Percentiles rank a stretch among this genome's conserved stretches.
These are phyloP conservation scores for Urechis unicinctus DNA, from an alignment of 2,888 invertebrate species.

Conservation along the genomic window DNA sequence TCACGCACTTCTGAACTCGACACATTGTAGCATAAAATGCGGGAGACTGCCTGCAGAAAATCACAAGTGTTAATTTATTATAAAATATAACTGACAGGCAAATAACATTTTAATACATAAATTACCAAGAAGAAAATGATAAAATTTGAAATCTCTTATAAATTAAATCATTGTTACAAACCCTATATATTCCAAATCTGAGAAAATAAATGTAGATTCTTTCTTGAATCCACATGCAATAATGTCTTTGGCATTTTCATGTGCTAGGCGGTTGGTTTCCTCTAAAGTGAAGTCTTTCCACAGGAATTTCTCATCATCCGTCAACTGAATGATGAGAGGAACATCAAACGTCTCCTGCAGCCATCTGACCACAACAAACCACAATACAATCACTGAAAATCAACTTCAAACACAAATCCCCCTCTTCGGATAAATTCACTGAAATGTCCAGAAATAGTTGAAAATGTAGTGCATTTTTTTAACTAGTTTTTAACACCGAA, in stretches of 20 bases:
- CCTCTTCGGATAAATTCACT: no score
- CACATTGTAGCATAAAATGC: constrained; percentile 91
- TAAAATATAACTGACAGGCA: neutral
- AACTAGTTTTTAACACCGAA: no score
- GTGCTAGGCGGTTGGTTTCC: constrained; percentile 73
- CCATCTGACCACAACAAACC: constrained; percentile 61
- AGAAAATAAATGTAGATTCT: constrained; percentile 94
- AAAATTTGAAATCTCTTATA: no score
- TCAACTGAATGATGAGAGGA: constrained; percentile 90
- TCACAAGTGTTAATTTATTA: neutral
- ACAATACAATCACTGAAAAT: no score
- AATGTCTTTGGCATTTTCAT: constrained; percentile 94
- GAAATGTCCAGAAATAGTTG: no score
- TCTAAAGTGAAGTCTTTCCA: constrained; percentile 93
- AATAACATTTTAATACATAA: neutral
- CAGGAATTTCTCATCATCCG: constrained; percentile 95
- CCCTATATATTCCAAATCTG: constrained; percentile 91
- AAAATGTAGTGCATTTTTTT: no score
- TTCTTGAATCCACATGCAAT: constrained; percentile 92
- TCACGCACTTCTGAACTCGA: constrained; percentile 86
- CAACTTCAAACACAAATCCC: no score
- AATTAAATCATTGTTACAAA: no score
- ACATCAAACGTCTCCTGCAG: constrained; percentile 94
- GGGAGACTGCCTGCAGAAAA: constrained; percentile 66
- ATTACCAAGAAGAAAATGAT: no score